A percentile compares a stretch with the other conserved stretches of the same genome.
phyloP scores from a whole-genome alignment of 2,797 vertebrate genomes.

The Petrocephalus sullivani region DNA sequence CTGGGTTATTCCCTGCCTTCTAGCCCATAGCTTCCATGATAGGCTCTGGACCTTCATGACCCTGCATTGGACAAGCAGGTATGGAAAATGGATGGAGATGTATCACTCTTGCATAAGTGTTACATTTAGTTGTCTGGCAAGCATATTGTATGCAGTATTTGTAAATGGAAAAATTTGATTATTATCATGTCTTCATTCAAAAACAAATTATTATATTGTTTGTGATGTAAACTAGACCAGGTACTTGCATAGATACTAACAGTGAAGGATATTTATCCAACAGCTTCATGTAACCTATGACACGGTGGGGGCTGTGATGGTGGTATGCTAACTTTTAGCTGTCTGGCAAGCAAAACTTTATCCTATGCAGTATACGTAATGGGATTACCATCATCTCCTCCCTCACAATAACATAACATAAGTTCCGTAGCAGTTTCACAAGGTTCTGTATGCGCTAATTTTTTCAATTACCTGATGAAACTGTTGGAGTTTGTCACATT shows the following conservation, averaged over 20 bases:
- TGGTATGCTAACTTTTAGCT: no score
- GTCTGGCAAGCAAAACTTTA: neutral
- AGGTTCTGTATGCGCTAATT: neutral
- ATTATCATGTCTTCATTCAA: no score
- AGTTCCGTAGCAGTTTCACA: neutral
- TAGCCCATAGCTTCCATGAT: neutral
- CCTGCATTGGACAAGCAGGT: neutral
- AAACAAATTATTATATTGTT: no score
- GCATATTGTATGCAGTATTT: no score
- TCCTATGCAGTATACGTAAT: neutral
- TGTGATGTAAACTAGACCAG: no score
- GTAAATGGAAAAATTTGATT: no score
- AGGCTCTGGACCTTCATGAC: neutral
- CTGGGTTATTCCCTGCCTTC: neutral
- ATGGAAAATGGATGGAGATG: neutral
- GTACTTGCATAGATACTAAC: no score
- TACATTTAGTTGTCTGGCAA: neutral
- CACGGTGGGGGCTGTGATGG: no score
- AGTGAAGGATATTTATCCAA: no score
- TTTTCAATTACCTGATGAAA: neutral
- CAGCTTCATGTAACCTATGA: no score
- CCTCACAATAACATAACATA: neutral
- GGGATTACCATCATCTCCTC: neutral
- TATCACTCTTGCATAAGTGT: neutral
- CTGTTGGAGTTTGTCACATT: neutral